Conservation (phyloP, 2,888 invertebrate species). For the Agriopis aurantiaria region DNA sequence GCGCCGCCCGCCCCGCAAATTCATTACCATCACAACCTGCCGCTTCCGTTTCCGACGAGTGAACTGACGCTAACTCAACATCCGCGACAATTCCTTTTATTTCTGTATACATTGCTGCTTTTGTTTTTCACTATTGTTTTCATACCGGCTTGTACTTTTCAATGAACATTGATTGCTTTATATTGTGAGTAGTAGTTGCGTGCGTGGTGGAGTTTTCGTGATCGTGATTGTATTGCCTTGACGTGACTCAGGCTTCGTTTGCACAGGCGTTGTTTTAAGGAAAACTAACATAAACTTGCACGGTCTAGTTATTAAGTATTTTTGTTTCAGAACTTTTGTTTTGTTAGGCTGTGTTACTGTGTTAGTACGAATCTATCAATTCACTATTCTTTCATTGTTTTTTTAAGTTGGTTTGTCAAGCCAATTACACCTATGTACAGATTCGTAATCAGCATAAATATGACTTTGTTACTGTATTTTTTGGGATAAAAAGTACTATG, state of each 20-base stretch:
- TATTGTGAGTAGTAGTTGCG: conserved; percentile 17
- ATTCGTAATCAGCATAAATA: too few relatives aligned
- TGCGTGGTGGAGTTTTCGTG: conserved; percentile 47
- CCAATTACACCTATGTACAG: too few relatives aligned
- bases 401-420: background rate
- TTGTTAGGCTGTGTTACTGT: conserved; percentile 33
- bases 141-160: background rate
- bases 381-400: background rate
- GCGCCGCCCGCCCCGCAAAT: conserved; percentile 82
- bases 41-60: conserved; percentile 79
- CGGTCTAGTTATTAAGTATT: conserved; percentile 53
- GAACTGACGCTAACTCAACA: conserved; percentile 51
- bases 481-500: background rate
- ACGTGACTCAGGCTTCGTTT: conserved; percentile 77
- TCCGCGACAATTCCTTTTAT: conserved; percentile 21
- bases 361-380: background rate
- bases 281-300: conserved; percentile 83
- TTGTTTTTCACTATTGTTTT: background rate
- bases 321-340: conserved; percentile 42
- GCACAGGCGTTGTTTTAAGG: conserved; percentile 72
- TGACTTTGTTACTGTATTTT: background rate
- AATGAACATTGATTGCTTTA: conserved; percentile 4
- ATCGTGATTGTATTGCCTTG: conserved; percentile 71
- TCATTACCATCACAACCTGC: conserved; percentile 81
- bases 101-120: conserved; percentile 52